Evolutionary conservation across 2,888 invertebrate genomes (phyloP), one percentile per base, ranked within the genome.

Genomic region (Steromphala cineraria): DNA sequence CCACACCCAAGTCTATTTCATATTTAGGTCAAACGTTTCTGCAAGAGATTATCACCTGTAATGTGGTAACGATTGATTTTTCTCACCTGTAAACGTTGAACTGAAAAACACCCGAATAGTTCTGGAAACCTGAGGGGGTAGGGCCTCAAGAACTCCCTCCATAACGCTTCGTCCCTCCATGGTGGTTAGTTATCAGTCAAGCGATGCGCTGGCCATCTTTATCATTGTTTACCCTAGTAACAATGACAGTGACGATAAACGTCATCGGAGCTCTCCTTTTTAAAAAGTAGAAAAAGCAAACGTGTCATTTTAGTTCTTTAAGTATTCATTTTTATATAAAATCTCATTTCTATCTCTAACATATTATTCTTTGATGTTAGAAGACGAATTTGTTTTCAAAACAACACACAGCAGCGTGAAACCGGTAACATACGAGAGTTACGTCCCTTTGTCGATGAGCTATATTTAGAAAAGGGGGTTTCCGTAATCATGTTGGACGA

Each of bases 81-180:
- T 21, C 28, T 75, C 24, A 89, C 89, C 89, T 80, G 89, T 88
- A 67, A 89, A 89, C 19, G 89, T 89, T n/a, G 90, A 89, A 74
- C 89, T 89, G 81, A 89, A 83, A 75, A 89, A 90, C 0, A 90
- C 83, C 31, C 87, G 74, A 21, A 90, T 83, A 10, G 83, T 81
- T 4, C 80, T 82, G n/a, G 86, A 86, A 53, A 85, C 85, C 79
- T 82, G 77, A 0, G 83, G 71, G 10, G 90, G 88, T 62, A 82
- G 40, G 36, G 67, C 74, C 3, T 67, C 78, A 52, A 79, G n/a
- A 17, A 78, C 67, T 5, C 83, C 82, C 56, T 80, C 76, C 28
- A 81, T 28, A 21, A 55, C 81, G 31, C 52, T 78, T 62, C 75
- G 46, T 17, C 15, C 55, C 55, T 46, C 80, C 56, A 62, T 71